A percentile compares a stretch with the other conserved stretches of the same genome.
phyloP scores from a whole-genome alignment of 2,888 invertebrate genomes.

The Acanthococcus lagerstroemiae region DNA sequence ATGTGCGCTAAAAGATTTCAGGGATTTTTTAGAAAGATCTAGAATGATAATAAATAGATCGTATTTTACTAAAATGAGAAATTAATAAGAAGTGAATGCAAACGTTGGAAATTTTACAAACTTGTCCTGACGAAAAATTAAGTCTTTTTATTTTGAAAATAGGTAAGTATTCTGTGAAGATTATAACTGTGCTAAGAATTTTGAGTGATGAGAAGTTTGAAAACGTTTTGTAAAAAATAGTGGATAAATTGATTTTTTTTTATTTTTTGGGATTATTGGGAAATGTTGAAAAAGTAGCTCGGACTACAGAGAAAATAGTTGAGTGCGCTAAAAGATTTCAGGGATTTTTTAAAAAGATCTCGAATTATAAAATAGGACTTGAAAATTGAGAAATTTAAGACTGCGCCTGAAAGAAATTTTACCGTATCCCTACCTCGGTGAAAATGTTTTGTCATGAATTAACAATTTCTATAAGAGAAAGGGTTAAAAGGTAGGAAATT shows the following conservation, averaged over 20 bases:
- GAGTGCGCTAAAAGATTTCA: not conserved
- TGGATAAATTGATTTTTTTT: not conserved
- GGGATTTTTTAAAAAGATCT: not conserved
- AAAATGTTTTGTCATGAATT: too few species aligned
- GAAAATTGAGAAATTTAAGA: too few species aligned
- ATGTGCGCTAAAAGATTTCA: slow-evolving; percentile 2
- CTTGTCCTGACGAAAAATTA: slow-evolving; percentile 2
- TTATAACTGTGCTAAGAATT: not conserved
- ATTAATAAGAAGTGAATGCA: not conserved
- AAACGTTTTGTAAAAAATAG: not conserved
- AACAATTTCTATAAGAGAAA: too few species aligned
- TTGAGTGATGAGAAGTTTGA: slow-evolving; percentile 1
- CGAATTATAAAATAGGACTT: too few species aligned
- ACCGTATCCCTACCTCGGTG: too few species aligned
- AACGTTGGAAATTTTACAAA: not conserved
- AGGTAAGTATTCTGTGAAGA: not conserved
- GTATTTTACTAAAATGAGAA: slow-evolving; percentile 4
- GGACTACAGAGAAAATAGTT: not conserved
- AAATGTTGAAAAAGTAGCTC: slow-evolving; percentile 3
- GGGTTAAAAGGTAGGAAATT: too few species aligned
- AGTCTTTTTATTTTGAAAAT: not conserved
- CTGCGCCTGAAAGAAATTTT: too few species aligned
- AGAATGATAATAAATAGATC: not conserved
- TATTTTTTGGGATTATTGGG: not conserved
- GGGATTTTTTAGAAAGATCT: not conserved